These are phyloP conservation scores for Poicephalus meyeri DNA, from an alignment of 2,113 vertebrate genomes.

Conservation along the genomic window DNA sequence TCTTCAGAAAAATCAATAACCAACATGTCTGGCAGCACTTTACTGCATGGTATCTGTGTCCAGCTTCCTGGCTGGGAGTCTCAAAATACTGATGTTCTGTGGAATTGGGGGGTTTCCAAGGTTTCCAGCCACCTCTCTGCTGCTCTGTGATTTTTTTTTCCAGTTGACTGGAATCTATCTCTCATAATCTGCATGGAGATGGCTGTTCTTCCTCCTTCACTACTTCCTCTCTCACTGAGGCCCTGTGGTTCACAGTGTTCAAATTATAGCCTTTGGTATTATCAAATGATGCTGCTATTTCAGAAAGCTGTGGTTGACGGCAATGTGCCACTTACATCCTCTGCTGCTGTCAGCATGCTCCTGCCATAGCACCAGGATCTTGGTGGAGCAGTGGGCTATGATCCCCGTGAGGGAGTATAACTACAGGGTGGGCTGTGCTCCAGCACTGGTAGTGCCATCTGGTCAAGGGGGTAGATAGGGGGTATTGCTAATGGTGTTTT, in stretches of 20 bases:
- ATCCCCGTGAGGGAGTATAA: accelerated
- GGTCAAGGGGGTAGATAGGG: accelerated
- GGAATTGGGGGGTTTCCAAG: constrained; percentile 30
- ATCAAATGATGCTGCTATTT: background rate
- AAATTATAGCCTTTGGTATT: constrained; percentile 6
- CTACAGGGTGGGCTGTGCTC: accelerated
- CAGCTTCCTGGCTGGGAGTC: constrained; percentile 42
- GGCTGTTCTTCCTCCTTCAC: background rate
- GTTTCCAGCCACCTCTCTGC: constrained; percentile 37
- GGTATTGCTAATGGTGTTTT: background rate
- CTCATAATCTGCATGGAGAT: constrained; percentile 42
- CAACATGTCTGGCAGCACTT: constrained; percentile 57
- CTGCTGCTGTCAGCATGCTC: background rate
- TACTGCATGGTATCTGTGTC: constrained; percentile 55
- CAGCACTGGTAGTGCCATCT: background rate
- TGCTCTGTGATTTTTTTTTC: background rate
- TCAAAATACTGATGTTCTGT: constrained; percentile 44
- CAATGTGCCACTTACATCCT: background rate
- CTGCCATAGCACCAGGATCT: background rate
- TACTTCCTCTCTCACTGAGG: constrained; percentile 47
- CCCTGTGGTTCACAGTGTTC: constrained; percentile 40
- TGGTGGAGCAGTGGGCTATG: background rate
- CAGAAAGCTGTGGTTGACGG: background rate
- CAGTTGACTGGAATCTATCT: constrained; percentile 59
- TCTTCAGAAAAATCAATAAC: constrained; percentile 60